Evolutionary conservation across 1,140 invertebrate species (phyloP), one percentile per base, ranked within the genome.

Genomic region (Drosophila athabasca): DNA sequence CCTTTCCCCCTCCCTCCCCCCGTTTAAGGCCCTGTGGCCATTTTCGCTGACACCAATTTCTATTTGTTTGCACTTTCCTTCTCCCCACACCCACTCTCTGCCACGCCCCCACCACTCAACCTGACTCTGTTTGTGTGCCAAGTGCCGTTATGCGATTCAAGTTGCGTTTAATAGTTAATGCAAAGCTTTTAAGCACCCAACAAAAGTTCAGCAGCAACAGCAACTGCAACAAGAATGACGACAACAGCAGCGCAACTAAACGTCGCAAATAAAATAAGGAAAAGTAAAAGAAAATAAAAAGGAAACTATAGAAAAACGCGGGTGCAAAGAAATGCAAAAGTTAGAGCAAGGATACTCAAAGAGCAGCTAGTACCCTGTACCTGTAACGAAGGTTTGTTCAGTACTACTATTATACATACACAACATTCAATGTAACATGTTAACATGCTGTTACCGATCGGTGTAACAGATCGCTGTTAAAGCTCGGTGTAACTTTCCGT

Each of bases 91-190:
- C 4, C 17, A 31, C 17, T 41, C 8, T 2, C 9, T 45, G 29
- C n/a, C 29, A 9, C 11, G 26, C 15, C 9, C 15, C 22, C 8
- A 11, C 31, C 31, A 8, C n/a, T n/a, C n/a, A n/a, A n/a, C n/a
- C n/a, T n/a, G 29, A 8, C 44, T 41, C 49, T 52, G 43, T 49
- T 76, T 75, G 52, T 58, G 52, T 69, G 59, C 54, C 72, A 50
- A 76, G 66, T 55, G 60, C 62, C 72, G 71, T 84, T 85, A 85
- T 80, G 77, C 81, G 79, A 85, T 84, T 85, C 75, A 85, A 84
- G 76, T 85, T 84, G 72, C 81, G 80, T 85, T 84, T 85, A 84
- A 85, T 84, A 84, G 76, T 84, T 84, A 84, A 84, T 84, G 81
- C 76, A 84, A 84, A 84, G 81, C 81, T 85, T 84, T 84, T 84